These are phyloP conservation scores for Bubo scandiacus DNA, from an alignment of 2,113 vertebrate species.

Conservation along the genomic window DNA sequence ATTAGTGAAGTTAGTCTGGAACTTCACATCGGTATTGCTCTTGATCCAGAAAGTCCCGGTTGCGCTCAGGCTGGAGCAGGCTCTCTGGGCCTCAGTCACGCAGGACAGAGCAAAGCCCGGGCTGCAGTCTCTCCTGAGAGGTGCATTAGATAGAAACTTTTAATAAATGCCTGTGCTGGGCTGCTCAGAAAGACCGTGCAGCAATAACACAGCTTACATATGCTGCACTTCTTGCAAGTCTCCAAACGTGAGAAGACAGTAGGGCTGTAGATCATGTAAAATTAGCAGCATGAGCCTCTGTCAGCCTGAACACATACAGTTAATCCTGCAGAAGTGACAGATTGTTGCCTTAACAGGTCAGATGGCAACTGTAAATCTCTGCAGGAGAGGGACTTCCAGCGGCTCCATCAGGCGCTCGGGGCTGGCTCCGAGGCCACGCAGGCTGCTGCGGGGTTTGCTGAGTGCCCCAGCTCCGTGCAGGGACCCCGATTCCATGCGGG, in stretches of 20 bases:
- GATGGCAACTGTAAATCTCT: constrained; percentile 42
- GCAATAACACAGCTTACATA: background rate
- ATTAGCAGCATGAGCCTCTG: background rate
- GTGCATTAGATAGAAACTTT: background rate
- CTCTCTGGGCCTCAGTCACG: background rate
- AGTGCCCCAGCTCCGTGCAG: accelerated
- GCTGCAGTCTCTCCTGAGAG: background rate
- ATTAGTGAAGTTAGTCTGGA: background rate
- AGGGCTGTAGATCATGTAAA: background rate
- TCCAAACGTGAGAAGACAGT: background rate
- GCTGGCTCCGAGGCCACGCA: background rate
- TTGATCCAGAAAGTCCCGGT: accelerated
- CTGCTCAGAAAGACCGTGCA: background rate
- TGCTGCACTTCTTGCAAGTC: background rate
- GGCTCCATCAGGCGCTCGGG: background rate
- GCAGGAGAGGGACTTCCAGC: background rate
- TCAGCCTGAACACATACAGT: background rate
- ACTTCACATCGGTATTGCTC: too few species aligned
- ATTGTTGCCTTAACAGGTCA: constrained; percentile 49
- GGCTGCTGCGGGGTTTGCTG: background rate
- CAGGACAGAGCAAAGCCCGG: background rate
- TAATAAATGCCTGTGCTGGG: background rate
- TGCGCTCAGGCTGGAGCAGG: background rate
- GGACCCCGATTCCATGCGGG: background rate
- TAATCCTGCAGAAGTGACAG: constrained; percentile 21